Evolutionary conservation across 2,797 vertebrate species (phyloP).

Genomic region (Ceyx erithaca): DNA sequence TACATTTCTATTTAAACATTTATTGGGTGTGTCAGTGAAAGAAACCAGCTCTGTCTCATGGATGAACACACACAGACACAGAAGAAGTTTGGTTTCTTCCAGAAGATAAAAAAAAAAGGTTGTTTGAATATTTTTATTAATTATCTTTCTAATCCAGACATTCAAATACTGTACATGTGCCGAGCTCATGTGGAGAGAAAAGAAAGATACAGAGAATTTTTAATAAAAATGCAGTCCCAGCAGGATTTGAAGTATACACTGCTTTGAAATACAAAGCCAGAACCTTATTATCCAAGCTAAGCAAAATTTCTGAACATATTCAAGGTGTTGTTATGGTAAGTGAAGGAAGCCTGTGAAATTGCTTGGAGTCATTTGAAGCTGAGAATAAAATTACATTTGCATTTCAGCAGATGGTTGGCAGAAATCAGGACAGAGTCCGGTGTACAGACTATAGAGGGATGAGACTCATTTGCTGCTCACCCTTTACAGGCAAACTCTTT

Average conservation of each 20-base stretch:
- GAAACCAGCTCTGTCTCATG: not conserved
- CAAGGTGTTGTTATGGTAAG: not conserved
- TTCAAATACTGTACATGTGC: not conserved
- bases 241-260: not conserved
- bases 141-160: not conserved
- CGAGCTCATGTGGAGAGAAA: not conserved
- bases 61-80: not conserved
- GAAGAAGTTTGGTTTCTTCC: not conserved
- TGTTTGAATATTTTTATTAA: slow-evolving; percentile 20
- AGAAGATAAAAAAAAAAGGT: not conserved
- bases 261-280: slow-evolving; percentile 25
- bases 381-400: not conserved
- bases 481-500: not conserved
- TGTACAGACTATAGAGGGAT: not conserved
- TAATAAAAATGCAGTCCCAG: not conserved
- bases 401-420: not conserved
- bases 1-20: not conserved
- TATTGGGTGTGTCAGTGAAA: not conserved
- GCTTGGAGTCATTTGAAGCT: not conserved
- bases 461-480: not conserved
- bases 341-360: not conserved
- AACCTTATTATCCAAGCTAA: slow-evolving; percentile 6
- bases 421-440: not conserved
- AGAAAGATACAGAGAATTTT: not conserved
- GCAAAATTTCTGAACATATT: not conserved